phyloP scores from a whole-genome alignment of 2,888 invertebrate species.

The Labia minor region DNA sequence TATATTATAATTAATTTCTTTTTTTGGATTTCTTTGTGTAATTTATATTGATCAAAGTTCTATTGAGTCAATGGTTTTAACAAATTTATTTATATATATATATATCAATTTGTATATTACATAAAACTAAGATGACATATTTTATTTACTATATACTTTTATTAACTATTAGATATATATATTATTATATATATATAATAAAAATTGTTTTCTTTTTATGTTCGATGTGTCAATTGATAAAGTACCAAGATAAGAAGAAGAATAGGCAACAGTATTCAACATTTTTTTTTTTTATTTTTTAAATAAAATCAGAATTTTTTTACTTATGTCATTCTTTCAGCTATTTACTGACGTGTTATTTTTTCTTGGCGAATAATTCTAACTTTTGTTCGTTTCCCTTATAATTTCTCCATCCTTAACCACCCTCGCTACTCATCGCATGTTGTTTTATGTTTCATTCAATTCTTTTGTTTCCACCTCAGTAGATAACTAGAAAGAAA shows the following conservation, averaged over 20 bases:
- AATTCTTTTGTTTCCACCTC: slow-evolving; percentile 26
- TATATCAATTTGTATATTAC: no score
- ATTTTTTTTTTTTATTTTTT: no score
- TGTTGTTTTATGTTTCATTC: slow-evolving; percentile 27
- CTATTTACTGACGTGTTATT: slow-evolving; percentile 27
- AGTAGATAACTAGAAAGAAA: slow-evolving; percentile 25
- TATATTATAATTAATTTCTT: no score
- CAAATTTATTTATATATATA: no score
- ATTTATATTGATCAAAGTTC: no score
- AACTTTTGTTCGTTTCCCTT: slow-evolving; percentile 24
- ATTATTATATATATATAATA: no score
- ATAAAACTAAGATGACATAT: no score
- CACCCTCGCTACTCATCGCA: slow-evolving; percentile 17
- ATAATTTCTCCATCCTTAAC: slow-evolving; percentile 22
- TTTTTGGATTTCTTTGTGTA: no score
- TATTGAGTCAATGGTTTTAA: no score
- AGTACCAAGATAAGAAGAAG: background rate
- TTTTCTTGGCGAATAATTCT: slow-evolving; percentile 26
- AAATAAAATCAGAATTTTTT: slow-evolving; percentile 21
- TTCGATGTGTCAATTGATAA: background rate
- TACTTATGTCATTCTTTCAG: slow-evolving; percentile 25
- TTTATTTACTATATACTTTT: no score
- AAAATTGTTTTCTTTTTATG: no score
- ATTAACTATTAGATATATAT: no score
- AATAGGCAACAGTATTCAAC: background rate